Percentiles rank a stretch among this genome's conserved stretches.
Evolutionary conservation across 2,797 vertebrate species (phyloP).

Genomic region (Crypturellus tataupa): DNA sequence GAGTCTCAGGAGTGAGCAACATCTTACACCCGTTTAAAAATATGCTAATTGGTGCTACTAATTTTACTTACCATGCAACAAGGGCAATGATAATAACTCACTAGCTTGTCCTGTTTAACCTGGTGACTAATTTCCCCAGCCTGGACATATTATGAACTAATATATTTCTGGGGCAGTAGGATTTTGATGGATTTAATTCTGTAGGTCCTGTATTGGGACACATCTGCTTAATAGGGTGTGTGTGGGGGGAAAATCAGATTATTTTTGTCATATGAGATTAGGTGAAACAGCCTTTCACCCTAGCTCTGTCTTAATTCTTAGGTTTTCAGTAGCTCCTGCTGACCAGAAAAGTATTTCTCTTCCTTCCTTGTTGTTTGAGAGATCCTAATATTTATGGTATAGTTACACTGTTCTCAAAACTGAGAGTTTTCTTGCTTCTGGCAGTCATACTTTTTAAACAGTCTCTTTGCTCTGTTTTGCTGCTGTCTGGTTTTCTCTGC

Average conservation of each 20-base stretch:
- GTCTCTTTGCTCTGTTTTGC: background rate
- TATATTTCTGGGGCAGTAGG: background rate
- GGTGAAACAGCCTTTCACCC: background rate
- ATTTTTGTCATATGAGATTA: background rate
- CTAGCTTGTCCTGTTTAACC: background rate
- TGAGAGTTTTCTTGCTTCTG: background rate
- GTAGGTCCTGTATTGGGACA: background rate
- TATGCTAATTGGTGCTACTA: background rate
- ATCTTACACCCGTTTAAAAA: background rate
- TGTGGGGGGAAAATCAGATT: background rate
- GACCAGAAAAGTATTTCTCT: background rate
- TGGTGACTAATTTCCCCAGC: background rate
- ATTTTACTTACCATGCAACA: background rate
- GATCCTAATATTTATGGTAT: slow-evolving; percentile 22
- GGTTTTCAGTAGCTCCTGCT: background rate
- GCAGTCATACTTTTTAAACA: background rate
- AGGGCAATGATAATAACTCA: background rate
- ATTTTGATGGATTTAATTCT: fast-evolving
- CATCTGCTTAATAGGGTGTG: background rate
- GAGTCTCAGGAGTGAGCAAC: background rate
- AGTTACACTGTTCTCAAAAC: background rate
- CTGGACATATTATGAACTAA: background rate
- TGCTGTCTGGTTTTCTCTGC: background rate
- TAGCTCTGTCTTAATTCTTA: background rate
- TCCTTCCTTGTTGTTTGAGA: background rate